A percentile compares a stretch with the other conserved stretches of the same genome.
Conservation (phyloP, 2,113 vertebrate species). For the Lycocorax pyrrhopterus region DNA sequence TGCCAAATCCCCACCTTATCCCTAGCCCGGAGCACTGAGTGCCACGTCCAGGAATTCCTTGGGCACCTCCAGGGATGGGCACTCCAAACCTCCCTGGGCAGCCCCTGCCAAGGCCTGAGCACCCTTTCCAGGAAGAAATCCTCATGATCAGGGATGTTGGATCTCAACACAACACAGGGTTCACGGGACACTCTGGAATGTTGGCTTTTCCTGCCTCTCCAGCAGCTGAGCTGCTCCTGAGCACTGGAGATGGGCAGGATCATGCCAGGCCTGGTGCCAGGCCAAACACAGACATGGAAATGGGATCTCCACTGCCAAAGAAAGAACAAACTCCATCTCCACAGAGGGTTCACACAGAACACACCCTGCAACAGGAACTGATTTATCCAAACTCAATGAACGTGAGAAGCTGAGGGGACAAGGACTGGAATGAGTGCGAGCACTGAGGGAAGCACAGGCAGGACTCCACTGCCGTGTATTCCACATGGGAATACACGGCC, state of each 20-base stretch:
- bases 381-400: neutral
- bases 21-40: neutral
- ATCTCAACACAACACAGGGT: neutral
- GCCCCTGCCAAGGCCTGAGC: neutral
- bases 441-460: neutral
- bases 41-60: neutral
- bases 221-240: neutral
- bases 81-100: neutral
- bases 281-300: neutral
- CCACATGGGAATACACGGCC: neutral
- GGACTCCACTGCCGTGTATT: neutral
- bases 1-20: neutral
- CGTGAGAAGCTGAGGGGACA: neutral
- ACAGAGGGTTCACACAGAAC: neutral
- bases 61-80: neutral
- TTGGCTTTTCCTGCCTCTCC: neutral
- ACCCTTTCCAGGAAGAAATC: neutral
- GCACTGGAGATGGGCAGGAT: neutral
- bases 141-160: neutral
- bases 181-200: rapidly evolving
- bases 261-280: neutral
- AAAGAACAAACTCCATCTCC: neutral
- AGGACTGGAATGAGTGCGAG: neutral
- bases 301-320: neutral
- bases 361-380: neutral